These are phyloP conservation scores for Cryptoprocta ferox DNA, from an alignment of 2,797 vertebrate genomes.

Conservation along the genomic window DNA sequence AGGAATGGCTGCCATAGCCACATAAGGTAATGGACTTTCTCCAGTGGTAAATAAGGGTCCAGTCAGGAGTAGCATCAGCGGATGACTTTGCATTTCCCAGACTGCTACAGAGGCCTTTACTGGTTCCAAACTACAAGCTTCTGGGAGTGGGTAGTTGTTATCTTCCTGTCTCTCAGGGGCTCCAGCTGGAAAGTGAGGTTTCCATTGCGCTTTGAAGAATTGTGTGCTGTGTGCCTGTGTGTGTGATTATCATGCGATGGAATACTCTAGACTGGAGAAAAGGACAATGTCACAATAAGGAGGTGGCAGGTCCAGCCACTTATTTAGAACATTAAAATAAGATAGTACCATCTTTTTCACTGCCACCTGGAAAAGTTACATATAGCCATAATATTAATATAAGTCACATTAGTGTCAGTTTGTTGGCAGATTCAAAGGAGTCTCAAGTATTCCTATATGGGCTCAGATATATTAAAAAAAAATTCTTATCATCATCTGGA, in stretches of 20 bases:
- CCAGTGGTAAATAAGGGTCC: background rate
- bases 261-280: background rate
- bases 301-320: background rate
- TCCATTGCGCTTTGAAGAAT: background rate
- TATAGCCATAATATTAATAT: background rate
- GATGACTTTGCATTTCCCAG: background rate
- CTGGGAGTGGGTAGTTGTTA: background rate
- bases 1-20: background rate
- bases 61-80: background rate
- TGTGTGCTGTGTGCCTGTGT: background rate
- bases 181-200: background rate
- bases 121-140: background rate
- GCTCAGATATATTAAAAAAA: background rate
- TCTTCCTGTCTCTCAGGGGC: background rate
- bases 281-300: background rate
- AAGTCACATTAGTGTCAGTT: background rate
- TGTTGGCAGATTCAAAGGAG: background rate
- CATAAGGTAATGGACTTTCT: background rate
- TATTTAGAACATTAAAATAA: background rate
- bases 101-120: background rate
- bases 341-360: background rate
- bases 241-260: too few species aligned
- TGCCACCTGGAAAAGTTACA: background rate
- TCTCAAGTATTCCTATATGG: background rate
- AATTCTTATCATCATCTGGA: background rate